These are phyloP conservation scores for Parnassius apollo DNA, from an alignment of 2,888 invertebrate species.

Conservation along the genomic window DNA sequence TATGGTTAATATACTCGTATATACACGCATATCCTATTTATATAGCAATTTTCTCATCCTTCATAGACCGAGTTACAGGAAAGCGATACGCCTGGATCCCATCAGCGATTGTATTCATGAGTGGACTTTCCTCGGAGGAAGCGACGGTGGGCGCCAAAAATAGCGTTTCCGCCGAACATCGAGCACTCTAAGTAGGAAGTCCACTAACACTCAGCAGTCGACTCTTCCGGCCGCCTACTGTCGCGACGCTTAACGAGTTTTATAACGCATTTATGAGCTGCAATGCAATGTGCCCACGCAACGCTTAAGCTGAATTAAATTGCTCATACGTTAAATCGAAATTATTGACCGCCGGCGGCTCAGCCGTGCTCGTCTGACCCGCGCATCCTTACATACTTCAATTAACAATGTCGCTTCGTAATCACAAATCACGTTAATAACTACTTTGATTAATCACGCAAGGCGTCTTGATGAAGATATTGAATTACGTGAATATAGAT, in stretches of 20 bases:
- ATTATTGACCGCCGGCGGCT: constrained; percentile 54
- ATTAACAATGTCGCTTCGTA: constrained; percentile 22
- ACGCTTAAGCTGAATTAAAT: constrained; percentile 74
- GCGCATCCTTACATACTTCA: constrained; percentile 23
- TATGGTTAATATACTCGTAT: too few species aligned
- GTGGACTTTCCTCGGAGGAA: constrained; percentile 77
- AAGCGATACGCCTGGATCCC: constrained; percentile 37
- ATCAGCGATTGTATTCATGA: constrained; percentile 53
- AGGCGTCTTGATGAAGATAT: constrained; percentile 15
- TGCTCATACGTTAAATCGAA: constrained; percentile 62
- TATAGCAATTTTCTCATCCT: neutral
- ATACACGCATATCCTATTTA: neutral
- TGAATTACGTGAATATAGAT: constrained; percentile 3
- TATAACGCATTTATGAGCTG: constrained; percentile 73
- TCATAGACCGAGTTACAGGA: constrained; percentile 25
- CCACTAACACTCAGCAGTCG: constrained; percentile 63
- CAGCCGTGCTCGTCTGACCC: constrained; percentile 31
- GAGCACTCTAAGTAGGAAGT: constrained; percentile 77
- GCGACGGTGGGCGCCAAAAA: constrained; percentile 77
- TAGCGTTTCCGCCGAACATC: constrained; percentile 73
- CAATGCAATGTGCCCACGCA: constrained; percentile 66
- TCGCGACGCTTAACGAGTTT: constrained; percentile 76
- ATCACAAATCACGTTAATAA: constrained; percentile 22
- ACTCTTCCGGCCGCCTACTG: constrained; percentile 78
- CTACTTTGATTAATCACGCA: constrained; percentile 22